phyloP scores from a whole-genome alignment of 1,140 invertebrate genomes.

The Zelostemma sp. region DNA sequence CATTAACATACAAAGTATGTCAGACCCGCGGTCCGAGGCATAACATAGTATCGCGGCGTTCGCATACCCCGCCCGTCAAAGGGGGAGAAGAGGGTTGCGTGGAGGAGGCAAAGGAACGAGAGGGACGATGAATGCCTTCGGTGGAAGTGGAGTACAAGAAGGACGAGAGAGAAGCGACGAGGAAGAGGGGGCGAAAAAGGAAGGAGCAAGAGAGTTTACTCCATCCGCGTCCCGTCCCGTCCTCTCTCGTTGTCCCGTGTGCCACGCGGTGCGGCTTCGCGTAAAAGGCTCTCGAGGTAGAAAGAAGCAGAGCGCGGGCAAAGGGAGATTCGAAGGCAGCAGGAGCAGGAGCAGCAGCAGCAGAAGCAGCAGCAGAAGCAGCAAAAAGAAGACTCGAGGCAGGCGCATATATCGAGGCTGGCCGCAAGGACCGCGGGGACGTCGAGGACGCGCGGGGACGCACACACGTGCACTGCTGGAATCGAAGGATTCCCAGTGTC shows the following conservation, averaged over 20 bases:
- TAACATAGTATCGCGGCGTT: slow-evolving; percentile 66
- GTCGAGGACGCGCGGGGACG: slow-evolving; percentile 44
- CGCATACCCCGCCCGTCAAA: slow-evolving; percentile 53
- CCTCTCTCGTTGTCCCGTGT: slow-evolving; percentile 49
- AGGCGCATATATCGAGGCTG: slow-evolving; percentile 56
- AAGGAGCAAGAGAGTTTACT: slow-evolving; percentile 49
- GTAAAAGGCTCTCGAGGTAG: slow-evolving; percentile 54
- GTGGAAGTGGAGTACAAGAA: no score
- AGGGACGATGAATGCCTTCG: no score
- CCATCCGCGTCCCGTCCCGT: slow-evolving; percentile 50
- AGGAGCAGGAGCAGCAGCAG: slow-evolving; percentile 17
- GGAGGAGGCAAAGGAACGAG: slow-evolving; percentile 10
- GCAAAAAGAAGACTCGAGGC: slow-evolving; percentile 64
- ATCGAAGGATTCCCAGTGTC: slow-evolving; percentile 54
- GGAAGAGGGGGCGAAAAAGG: slow-evolving; percentile 29
- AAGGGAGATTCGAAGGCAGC: slow-evolving; percentile 60
- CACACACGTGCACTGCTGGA: slow-evolving; percentile 40
- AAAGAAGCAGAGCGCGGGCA: slow-evolving; percentile 34
- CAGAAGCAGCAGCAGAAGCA: no score
- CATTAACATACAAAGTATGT: slow-evolving; percentile 72
- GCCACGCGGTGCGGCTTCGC: slow-evolving; percentile 63
- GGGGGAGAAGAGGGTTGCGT: slow-evolving; percentile 34
- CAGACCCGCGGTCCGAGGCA: slow-evolving; percentile 64
- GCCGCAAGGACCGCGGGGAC: slow-evolving; percentile 51
- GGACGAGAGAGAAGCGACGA: slow-evolving; percentile 31